phyloP scores from a whole-genome alignment of 1,140 invertebrate species.

The Zaprionus gabonicus region DNA sequence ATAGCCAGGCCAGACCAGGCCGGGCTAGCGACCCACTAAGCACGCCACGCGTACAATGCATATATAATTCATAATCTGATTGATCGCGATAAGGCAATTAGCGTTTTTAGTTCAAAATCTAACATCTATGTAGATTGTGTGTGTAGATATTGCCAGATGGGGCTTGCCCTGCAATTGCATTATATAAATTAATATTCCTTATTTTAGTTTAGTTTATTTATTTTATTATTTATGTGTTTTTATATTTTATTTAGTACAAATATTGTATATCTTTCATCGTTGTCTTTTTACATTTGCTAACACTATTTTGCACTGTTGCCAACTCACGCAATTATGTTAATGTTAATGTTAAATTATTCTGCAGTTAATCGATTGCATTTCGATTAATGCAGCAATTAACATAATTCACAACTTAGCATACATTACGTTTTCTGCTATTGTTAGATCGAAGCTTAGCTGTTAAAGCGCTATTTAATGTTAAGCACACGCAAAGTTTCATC shows the following conservation, averaged over 20 bases:
- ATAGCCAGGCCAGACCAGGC: slow-evolving; percentile 13
- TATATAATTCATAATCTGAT: slow-evolving; percentile 23
- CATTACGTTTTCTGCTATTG: not conserved
- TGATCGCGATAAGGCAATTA: slow-evolving; percentile 33
- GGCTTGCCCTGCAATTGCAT: not conserved
- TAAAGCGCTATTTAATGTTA: not conserved
- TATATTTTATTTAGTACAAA: too few relatives aligned
- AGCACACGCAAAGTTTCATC: not conserved
- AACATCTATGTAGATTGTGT: slow-evolving; percentile 9
- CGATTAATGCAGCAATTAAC: not conserved
- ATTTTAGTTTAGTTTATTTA: not conserved
- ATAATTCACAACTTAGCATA: too few relatives aligned
- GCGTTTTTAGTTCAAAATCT: slow-evolving; percentile 10
- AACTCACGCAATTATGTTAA: not conserved
- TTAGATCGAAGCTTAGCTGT: not conserved
- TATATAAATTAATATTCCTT: not conserved
- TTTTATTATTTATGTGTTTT: not conserved
- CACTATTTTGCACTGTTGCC: not conserved
- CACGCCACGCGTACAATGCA: slow-evolving; percentile 4
- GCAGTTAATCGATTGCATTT: not conserved
- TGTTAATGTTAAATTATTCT: not conserved
- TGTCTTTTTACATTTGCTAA: not conserved
- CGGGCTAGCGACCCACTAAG: slow-evolving; percentile 40
- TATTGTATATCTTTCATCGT: too few relatives aligned
- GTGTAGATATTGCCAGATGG: not conserved